A percentile compares a stretch with the other conserved stretches of the same genome.
Conservation (phyloP, 2,888 invertebrate genomes). For the Hypena proboscidalis region DNA sequence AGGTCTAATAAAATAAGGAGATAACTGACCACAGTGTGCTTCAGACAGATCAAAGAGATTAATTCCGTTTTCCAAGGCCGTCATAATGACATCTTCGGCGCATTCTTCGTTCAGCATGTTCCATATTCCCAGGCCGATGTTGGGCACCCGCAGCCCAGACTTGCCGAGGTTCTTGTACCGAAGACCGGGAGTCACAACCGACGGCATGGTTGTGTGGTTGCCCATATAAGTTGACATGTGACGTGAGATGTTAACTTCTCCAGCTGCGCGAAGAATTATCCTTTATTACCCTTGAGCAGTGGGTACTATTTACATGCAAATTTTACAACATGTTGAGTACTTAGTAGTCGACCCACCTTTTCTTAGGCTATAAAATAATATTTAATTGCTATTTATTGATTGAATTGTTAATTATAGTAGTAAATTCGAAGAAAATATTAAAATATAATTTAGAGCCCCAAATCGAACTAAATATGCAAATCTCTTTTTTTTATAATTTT, state of each 20-base stretch:
- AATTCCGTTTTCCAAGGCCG: slow-evolving; percentile 98
- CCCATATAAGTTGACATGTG: slow-evolving; percentile 82
- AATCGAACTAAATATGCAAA: no score
- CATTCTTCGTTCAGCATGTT: slow-evolving; percentile 93
- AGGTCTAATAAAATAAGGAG: no score
- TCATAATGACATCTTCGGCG: slow-evolving; percentile 95
- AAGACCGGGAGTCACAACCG: slow-evolving; percentile 91
- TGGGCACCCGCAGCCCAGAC: slow-evolving; percentile 97
- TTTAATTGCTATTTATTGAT: no score
- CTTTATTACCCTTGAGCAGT: background rate
- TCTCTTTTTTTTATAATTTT: no score
- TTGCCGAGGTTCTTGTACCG: slow-evolving; percentile 97
- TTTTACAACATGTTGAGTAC: background rate
- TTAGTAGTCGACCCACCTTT: no score
- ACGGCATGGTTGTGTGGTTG: slow-evolving; percentile 86
- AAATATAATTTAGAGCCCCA: no score
- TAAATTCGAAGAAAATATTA: no score
- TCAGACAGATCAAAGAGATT: slow-evolving; percentile 98
- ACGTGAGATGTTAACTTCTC: slow-evolving; percentile 71
- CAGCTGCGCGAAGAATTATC: no score
- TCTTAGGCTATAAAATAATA: no score
- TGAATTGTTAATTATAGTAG: no score
- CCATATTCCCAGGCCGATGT: slow-evolving; percentile 97
- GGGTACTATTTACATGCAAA: slow-evolving; percentile 18
- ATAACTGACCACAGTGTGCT: slow-evolving; percentile 90